Evolutionary conservation across 2,797 vertebrate genomes (phyloP), one percentile per base, ranked within the genome.

Genomic region (Sebastes steindachneri): DNA sequence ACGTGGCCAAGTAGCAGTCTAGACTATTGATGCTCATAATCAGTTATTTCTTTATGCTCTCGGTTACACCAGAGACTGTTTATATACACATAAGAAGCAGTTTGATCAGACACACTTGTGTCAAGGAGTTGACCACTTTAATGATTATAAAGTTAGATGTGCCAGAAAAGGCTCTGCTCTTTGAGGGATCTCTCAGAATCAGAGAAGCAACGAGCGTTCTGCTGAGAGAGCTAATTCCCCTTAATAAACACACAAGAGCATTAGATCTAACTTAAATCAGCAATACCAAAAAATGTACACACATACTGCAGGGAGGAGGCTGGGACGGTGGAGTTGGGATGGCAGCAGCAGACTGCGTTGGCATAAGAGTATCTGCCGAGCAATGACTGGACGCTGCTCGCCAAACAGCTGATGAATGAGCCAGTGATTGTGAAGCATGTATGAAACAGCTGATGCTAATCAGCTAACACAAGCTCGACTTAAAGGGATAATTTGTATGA

Each of bases 361-460:
- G 4, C 29, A 21, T 1, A 17, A 41, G 19, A 33, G 31, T 11
- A 28, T 14, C 35, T 35, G 33, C 9, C 35, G 28, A 33, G 28
- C 14, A 26, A 12, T 8, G 23, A 67, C 17, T 15, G 62, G 19
- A 14, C 26, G 19, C 35, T 55, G 62, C 11, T 4, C 14, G 19
- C 23, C 14, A 37, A 45, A 41, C n/a, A 65, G 68, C 62, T 64
- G 68, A 58, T 57, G 41, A 77, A 74, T 51, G 25, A 70, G 62
- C 25, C 65, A 45, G 9, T 60, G 63, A 84, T 37, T 72, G 68
- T 48, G 19, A 63, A 51, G 53, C 9, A 2, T 37, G 35, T 70
- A 37, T 31, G 7, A 45, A 59, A 79, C 51, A 68, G 25, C 28
- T 76, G 68, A 68, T 28, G 5, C 21, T 37, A 66, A 82, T n/a